Percentiles rank a stretch among this genome's conserved stretches.
These are phyloP conservation scores for Corvus cornix DNA, from an alignment of 2,113 vertebrate genomes.

Conservation along the genomic window DNA sequence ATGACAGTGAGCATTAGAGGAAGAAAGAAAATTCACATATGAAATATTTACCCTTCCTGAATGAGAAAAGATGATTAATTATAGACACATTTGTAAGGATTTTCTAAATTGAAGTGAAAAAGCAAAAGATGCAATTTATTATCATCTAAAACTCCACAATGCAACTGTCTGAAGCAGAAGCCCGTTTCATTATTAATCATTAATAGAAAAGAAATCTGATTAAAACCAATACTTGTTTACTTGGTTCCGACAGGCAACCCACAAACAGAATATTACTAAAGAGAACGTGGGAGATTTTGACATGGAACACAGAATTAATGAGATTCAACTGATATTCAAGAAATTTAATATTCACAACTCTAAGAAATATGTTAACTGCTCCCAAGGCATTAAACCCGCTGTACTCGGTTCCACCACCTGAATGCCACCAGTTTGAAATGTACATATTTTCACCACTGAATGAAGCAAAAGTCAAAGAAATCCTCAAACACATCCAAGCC, in stretches of 20 bases:
- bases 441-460: background rate
- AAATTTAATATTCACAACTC: background rate
- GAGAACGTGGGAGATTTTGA: background rate
- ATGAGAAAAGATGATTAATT: background rate
- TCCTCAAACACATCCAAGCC: background rate
- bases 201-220: slow-evolving; percentile 19
- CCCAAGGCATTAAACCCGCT: rapidly evolving
- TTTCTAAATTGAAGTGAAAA: slow-evolving; percentile 33
- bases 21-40: background rate
- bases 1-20: background rate
- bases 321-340: background rate
- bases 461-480: background rate
- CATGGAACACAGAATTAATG: background rate
- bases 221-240: slow-evolving; percentile 25
- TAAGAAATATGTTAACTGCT: background rate
- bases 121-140: background rate
- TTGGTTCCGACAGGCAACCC: background rate
- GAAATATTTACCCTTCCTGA: background rate
- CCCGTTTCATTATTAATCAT: slow-evolving; percentile 44
- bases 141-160: background rate
- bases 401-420: background rate
- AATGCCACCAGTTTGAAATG: background rate
- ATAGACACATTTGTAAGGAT: background rate
- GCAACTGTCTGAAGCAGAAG: background rate
- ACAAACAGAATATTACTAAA: background rate